Base-by-base conservation (phyloP, 1,140 invertebrate species). In the Drosophila orena region DNA sequence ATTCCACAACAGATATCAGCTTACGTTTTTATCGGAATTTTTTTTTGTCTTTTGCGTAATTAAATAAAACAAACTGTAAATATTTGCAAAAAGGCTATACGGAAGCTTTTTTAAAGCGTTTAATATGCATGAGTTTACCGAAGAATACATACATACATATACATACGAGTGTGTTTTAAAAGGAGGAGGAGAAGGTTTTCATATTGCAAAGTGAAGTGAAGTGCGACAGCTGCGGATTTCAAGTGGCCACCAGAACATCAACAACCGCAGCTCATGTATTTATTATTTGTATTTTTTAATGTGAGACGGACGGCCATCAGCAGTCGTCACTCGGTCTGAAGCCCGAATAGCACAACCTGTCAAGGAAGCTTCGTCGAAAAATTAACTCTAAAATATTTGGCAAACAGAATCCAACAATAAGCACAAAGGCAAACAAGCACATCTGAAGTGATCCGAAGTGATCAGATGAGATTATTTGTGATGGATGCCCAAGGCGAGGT, bases 11-110 rank as follows among this genome's bases (percentile, higher is more conserved):
- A 42, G 54, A 53, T 83, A 65, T 83, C 75, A 83, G 57, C 44
- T 69, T 70, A 65, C 75, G 54, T 35, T 60, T 85, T 69, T 75
- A 76, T 75, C 38, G 61, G 22, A 60, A 58, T 50, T 56, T 85
- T 75, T 59, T 77, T 75, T 42, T 61, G 17, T 58, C 38, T 65
- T 74, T 64, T 34, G 44, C 49, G 56, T 81, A 83, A 89, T 83
- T 83, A 73, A 88, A 83, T 76, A 72, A 79, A 77, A 55, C 59
- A 68, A 89, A 88, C 71, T 83, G 83, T 89, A 88, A 88, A 88
- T 88, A 89, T 88, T 89, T 89, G 79, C 83, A 49, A 75, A 83
- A 83, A 79, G 84, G 83, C 84, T 89, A 89, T 89, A 84, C 75
- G 84, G 84, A 88, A 89, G 83, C 83, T 83, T 79, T 81, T 71